Conservation (phyloP, 2,113 vertebrate genomes). For the Malurus melanocephalus region DNA sequence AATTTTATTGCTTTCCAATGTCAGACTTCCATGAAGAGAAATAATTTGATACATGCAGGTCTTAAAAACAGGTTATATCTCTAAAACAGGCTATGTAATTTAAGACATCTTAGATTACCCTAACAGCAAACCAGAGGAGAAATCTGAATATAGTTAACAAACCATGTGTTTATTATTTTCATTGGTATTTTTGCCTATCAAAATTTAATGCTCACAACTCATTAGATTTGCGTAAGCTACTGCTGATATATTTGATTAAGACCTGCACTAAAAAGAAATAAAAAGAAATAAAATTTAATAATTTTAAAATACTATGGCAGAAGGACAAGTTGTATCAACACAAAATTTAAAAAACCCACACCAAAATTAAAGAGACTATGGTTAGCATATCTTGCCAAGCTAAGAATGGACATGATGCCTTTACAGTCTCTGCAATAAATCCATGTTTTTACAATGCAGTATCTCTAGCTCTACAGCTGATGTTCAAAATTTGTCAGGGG, state of each 20-base stretch:
- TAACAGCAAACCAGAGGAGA: not conserved
- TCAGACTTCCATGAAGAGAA: not conserved
- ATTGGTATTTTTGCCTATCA: not conserved
- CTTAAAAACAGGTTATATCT: not conserved
- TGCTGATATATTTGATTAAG: not conserved
- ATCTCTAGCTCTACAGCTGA: not conserved
- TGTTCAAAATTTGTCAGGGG: not conserved
- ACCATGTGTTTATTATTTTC: not conserved
- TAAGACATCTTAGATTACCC: not conserved
- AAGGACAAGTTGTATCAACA: not conserved
- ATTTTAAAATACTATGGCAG: not conserved
- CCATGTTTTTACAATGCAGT: not conserved
- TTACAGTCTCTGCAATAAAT: not conserved
- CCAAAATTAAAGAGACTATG: not conserved
- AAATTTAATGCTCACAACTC: not conserved
- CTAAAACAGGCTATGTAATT: not conserved
- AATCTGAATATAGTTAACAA: not conserved
- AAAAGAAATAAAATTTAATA: not conserved
- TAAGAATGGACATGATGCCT: not conserved
- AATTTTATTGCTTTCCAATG: not conserved
- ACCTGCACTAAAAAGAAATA: not conserved
- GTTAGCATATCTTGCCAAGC: not conserved
- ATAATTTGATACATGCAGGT: not conserved
- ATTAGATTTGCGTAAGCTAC: not conserved
- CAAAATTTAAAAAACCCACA: not conserved